Evolutionary conservation across 2,888 invertebrate species (phyloP), one percentile per base, ranked within the genome.

Genomic region (Trissolcus japonicus): DNA sequence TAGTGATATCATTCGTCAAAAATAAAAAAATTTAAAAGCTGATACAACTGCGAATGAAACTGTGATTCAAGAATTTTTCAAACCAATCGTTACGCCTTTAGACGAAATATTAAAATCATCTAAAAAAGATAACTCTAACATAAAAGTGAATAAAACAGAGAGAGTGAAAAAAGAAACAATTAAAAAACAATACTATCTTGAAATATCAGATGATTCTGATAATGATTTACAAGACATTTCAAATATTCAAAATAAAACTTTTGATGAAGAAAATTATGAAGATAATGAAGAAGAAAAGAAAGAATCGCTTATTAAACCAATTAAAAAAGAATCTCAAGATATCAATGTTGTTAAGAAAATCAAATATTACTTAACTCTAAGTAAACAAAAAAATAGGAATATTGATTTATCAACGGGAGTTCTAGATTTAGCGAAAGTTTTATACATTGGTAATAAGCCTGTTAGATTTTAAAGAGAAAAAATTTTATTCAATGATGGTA

Each of bases 1-100:
- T 6, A 75, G 79, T 51, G 69, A 71, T 53, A 59, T 71, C 40
- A 80, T 76, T 59, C 67, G 67, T 6, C 17, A 53, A 61, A 3
- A 78, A 76, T 17, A 50, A 19, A 50, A 17, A 17, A 14, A 6
- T 4, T 16, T 50, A 14, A 50, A 50, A 50, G 11, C 16, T 50
- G 17, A 50, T 17, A 50, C 14, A 2, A 3, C 16, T 17, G 16
- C 50, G 6, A 50, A 2, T 4, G 17, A 50, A 50, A 17, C 17
- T 6, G 50, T 9, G 50, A 9, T 14, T 50, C 16, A 50, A 50
- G 16, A 29, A 6, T 29, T 50, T 14, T 50, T 50, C 17, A 17
- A 50, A 50, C 50, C 50, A 4, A 9, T 50, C 29, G 29, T 29
- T 7, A 29, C 29, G 6, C 29, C 29, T 9, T 29, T 29, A 29